phyloP scores from a whole-genome alignment of 2,888 invertebrate genomes.

The Metellina segmentata region DNA sequence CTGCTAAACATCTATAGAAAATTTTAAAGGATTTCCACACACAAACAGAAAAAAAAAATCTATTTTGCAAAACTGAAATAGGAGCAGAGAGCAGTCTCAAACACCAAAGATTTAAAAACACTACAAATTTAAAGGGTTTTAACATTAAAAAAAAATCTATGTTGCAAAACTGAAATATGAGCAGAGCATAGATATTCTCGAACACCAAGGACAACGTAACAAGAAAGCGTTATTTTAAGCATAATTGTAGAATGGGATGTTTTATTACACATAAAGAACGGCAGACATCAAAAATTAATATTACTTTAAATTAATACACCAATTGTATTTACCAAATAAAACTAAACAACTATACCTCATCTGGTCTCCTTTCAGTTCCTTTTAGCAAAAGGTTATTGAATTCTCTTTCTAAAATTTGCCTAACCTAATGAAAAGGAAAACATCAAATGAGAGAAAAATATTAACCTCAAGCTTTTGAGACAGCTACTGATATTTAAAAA shows the following conservation, averaged over 20 bases:
- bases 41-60: background rate
- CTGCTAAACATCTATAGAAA: background rate
- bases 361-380: slow-evolving; percentile 86
- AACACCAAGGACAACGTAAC: background rate
- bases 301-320: background rate
- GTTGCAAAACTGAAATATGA: too few relatives aligned
- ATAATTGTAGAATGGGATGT: background rate
- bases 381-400: slow-evolving; percentile 90
- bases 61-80: too few relatives aligned
- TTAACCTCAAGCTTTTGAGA: background rate
- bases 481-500: background rate
- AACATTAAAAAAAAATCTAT: too few relatives aligned
- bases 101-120: slow-evolving; percentile 1
- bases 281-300: background rate
- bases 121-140: background rate
- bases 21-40: background rate
- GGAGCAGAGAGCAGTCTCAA: background rate
- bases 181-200: background rate
- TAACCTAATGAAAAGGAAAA: slow-evolving; percentile 85
- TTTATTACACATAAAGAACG: background rate
- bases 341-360: slow-evolving; percentile 79
- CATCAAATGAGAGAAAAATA: background rate
- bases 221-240: background rate
- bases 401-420: slow-evolving; percentile 94
- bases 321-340: background rate